Evolutionary conservation across 1,140 invertebrate genomes (phyloP).

Genomic region (Protaetia brevitarsis): DNA sequence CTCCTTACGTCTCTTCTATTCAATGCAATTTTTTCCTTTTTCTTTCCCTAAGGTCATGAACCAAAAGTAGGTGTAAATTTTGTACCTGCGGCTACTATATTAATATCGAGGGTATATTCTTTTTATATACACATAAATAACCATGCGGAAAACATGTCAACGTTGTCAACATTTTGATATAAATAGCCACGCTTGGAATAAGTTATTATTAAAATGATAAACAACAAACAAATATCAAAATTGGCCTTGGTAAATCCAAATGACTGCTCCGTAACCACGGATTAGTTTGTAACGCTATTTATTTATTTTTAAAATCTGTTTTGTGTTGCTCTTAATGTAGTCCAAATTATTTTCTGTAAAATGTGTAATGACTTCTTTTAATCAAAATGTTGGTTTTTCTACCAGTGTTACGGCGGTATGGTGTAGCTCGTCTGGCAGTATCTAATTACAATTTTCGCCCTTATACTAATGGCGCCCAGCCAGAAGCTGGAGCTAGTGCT

Average conservation of each 20-base stretch:
- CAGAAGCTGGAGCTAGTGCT: not conserved
- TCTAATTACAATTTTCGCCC: not conserved
- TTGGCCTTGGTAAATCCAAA: constrained; percentile 7
- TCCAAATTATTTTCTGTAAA: constrained; percentile 22
- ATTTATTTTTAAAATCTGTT: constrained; percentile 19
- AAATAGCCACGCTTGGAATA: no score
- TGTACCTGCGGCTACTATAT: no score
- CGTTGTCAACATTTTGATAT: no score
- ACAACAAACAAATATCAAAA: not conserved
- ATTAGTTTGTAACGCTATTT: not conserved
- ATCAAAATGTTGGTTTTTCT: constrained; percentile 23
- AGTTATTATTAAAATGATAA: no score
- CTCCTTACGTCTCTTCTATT: no score
- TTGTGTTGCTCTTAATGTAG: constrained; percentile 21
- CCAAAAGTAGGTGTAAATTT: no score
- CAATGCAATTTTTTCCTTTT: no score
- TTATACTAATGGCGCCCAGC: not conserved
- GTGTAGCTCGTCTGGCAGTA: not conserved
- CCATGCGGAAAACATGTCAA: no score
- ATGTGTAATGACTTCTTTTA: constrained; percentile 20
- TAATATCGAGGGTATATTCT: no score
- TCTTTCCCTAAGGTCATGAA: no score
- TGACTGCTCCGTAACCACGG: constrained; percentile 9
- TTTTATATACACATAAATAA: no score
- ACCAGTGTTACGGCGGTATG: not conserved